Evolutionary conservation across 2,113 vertebrate species (phyloP).

Genomic region (Aegotheles bennettii): DNA sequence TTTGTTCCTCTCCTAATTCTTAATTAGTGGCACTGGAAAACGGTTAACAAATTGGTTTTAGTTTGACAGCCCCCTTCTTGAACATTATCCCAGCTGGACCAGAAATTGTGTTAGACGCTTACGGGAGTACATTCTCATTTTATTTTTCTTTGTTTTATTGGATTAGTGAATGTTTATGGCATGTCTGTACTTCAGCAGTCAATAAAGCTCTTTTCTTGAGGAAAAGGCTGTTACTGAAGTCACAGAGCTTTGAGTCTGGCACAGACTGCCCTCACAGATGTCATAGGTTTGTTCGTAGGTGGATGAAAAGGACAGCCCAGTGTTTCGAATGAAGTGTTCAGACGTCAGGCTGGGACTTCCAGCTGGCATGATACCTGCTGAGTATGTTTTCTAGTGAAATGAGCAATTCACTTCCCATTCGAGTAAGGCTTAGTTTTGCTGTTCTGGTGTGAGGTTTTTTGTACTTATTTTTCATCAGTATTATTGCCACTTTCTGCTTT

Average conservation of each 20-base stretch:
- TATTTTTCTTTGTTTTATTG: neutral
- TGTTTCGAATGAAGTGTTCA: neutral
- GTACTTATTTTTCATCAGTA: neutral
- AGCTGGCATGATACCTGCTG: neutral
- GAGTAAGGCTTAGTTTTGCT: neutral
- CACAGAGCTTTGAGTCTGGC: neutral
- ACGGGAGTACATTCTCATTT: neutral
- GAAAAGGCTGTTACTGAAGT: neutral
- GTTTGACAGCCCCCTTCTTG: neutral
- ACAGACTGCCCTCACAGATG: neutral
- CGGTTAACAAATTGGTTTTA: slow-evolving; percentile 1
- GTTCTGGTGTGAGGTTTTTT: neutral
- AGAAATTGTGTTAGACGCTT: neutral
- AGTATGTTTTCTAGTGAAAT: neutral
- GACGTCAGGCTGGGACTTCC: neutral
- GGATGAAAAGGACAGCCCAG: neutral
- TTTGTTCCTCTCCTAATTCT: neutral
- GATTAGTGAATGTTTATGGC: neutral
- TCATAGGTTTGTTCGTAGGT: neutral
- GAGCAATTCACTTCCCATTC: neutral
- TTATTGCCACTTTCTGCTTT: neutral
- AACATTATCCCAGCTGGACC: neutral
- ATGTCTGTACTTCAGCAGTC: neutral
- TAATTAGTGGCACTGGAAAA: slow-evolving; percentile 14
- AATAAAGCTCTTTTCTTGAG: neutral